Evolutionary conservation across 2,113 vertebrate genomes (phyloP).

Genomic region (Chaetops frenatus): DNA sequence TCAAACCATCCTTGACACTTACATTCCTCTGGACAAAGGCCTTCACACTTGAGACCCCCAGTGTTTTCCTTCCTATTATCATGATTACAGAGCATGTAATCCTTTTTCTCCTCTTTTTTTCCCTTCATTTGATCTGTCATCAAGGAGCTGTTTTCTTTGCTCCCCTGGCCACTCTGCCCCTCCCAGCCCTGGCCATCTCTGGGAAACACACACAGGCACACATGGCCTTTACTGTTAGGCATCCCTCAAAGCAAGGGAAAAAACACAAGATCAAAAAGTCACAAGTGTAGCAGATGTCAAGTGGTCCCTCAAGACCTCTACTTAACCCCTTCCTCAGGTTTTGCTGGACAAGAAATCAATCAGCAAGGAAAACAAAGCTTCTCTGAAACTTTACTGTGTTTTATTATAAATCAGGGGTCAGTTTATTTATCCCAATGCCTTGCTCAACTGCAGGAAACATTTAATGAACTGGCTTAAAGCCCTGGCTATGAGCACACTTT

Average conservation of each 20-base stretch:
- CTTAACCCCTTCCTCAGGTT: conserved; percentile 73
- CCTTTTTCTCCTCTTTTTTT: conserved; percentile 40
- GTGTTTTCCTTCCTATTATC: conserved; percentile 70
- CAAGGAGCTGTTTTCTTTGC: conserved; percentile 68
- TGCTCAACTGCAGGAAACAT: conserved; percentile 11
- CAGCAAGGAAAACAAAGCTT: conserved; percentile 35
- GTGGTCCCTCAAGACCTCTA: conserved; percentile 73
- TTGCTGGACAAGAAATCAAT: conserved; percentile 67
- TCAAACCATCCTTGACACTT: background rate
- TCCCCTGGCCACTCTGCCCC: background rate
- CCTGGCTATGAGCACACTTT: background rate
- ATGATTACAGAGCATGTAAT: conserved; percentile 67
- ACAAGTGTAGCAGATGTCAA: conserved; percentile 80
- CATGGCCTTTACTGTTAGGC: conserved; percentile 57
- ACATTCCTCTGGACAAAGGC: conserved; percentile 42
- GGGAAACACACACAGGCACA: background rate
- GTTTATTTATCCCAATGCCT: background rate
- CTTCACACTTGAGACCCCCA: conserved; percentile 43
- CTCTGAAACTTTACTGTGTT: conserved; percentile 22
- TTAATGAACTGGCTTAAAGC: conserved; percentile 39
- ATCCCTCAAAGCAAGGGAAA: conserved; percentile 57
- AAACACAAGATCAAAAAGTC: conserved; percentile 76
- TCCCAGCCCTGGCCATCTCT: background rate
- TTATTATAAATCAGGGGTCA: conserved; percentile 52
- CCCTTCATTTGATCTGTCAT: conserved; percentile 75